Base-by-base conservation (phyloP, 2,797 vertebrate species). In the Threskiornis aethiopicus region DNA sequence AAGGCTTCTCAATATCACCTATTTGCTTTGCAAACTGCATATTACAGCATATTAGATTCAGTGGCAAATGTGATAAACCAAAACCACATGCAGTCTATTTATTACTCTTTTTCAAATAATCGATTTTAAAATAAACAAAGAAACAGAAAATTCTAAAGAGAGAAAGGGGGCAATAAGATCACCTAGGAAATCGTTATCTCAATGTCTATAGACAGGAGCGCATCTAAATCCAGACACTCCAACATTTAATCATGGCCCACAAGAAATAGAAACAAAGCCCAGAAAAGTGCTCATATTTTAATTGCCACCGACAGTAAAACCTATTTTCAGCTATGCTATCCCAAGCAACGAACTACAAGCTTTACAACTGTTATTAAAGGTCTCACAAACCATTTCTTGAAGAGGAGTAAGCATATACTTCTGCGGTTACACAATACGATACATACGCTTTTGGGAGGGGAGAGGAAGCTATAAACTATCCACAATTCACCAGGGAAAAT, bases 401-500 rank as follows among this genome's bases (percentile, higher is more conserved):
- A 91, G 58, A 81, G 22, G 4, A 70, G 26, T 29, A 75, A 75
- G 39, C n/a, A 59, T 62, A 13, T 35, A 71, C n/a, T 89, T 94
- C 83, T 62, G 44, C 0, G 9, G 71, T 79, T 84, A 73, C 67
- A 95, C 31, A 86, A 65, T 67, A 89, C 3, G 3, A 89, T 55
- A 89, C 59, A 71, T 21, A 87, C 0, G 1, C 58, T 91, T 94
- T 93, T 72, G 72, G 72, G 77, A 93, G 33, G 54, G 49, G n/a
- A 59, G 57, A 96, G 71, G n/a, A 87, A 96, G 39, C 58, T 89
- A 93, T 82, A 93, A 97, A 96, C 76, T 17, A 85, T 66, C 69
- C 39, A 81, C 49, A 85, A 52, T 54, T 29, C 80, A 85, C 72
- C 69, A 37, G 59, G 57, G 93, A 92, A 91, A 95, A 81, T 35